phyloP scores from a whole-genome alignment of 53 echinoderm and acorn worm species.

The Temnopleurus reevesii region DNA sequence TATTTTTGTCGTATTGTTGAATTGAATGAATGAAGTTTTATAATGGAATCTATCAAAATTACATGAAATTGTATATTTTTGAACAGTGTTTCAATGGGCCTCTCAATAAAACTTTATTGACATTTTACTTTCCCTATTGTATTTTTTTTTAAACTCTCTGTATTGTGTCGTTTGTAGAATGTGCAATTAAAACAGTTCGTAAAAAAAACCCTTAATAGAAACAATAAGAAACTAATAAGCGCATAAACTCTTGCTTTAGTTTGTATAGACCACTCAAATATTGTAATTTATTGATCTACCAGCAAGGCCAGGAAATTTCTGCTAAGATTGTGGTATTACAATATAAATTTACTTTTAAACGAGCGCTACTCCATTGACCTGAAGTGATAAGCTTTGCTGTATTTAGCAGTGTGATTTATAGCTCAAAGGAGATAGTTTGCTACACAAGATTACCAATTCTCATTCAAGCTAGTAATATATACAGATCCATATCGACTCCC shows the following conservation, averaged over 20 bases:
- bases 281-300: background rate
- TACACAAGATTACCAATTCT: background rate
- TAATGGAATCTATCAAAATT: too few relatives aligned
- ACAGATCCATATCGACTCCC: background rate
- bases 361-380: background rate
- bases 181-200: too few relatives aligned
- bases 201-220: too few relatives aligned
- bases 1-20: too few relatives aligned
- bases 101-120: too few relatives aligned
- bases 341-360: conserved; percentile 1
- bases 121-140: too few relatives aligned
- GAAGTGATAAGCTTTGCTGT: background rate
- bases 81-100: too few relatives aligned
- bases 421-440: background rate
- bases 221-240: too few relatives aligned
- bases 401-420: conserved; percentile 18
- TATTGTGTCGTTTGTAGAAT: too few relatives aligned
- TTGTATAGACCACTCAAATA: background rate
- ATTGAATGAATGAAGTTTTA: too few relatives aligned
- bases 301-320: background rate
- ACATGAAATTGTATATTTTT: too few relatives aligned
- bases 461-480: conserved; percentile 28
- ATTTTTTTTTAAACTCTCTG: too few relatives aligned
- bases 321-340: background rate
- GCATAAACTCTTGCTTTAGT: background rate